phyloP scores from a whole-genome alignment of 2,113 vertebrate species.

The Grantiella picta region DNA sequence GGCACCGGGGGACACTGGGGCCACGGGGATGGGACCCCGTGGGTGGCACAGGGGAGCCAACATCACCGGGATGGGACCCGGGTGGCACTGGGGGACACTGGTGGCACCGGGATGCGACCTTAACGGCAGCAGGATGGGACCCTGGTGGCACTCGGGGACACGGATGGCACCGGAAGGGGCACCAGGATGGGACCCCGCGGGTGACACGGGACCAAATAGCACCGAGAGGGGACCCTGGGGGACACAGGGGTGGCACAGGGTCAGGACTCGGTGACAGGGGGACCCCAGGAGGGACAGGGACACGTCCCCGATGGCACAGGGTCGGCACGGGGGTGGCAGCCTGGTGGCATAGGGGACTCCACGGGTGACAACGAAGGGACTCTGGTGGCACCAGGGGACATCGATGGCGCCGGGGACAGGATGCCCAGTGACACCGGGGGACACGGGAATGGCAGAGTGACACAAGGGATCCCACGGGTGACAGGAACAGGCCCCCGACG shows the following conservation, averaged over 20 bases:
- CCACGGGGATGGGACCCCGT: not conserved
- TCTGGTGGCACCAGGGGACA: not conserved
- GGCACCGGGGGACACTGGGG: not conserved
- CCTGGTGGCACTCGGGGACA: not conserved
- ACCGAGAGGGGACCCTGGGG: not conserved
- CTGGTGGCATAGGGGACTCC: not conserved
- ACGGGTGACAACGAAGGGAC: not conserved
- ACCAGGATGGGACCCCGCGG: not conserved
- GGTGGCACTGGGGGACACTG: no score
- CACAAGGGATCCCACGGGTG: not conserved
- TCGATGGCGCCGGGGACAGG: not conserved
- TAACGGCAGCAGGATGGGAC: not conserved
- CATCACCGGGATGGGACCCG: no score
- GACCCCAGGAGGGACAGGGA: not conserved
- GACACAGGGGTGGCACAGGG: not conserved
- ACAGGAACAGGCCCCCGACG: no score
- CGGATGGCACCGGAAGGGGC: not conserved
- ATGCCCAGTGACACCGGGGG: not conserved
- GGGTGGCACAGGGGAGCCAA: no score
- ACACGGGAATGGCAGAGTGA: not conserved
- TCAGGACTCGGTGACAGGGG: not conserved
- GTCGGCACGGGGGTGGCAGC: no score
- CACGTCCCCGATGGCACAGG: no score
- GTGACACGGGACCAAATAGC: not conserved
- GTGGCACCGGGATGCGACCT: not conserved